Conservation (phyloP, 1,140 invertebrate species). For the Drosophila nebulosa region DNA sequence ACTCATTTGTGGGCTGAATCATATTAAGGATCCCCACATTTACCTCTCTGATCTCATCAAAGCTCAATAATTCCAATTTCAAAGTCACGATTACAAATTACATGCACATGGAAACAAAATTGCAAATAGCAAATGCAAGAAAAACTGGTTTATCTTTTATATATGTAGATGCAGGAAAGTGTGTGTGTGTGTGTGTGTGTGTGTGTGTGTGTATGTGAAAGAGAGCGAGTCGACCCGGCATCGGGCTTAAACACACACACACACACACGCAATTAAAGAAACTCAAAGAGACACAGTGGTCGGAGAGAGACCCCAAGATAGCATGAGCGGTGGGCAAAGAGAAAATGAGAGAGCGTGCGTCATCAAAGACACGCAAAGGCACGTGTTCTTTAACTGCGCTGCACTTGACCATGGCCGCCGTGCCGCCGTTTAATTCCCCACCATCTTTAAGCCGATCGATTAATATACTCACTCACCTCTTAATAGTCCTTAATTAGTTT, state of each 20-base stretch:
- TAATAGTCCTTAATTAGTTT: conserved; percentile 73
- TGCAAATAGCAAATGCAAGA: conserved; percentile 15
- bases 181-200: no score
- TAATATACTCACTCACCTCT: conserved; percentile 53
- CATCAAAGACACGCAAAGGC: neutral
- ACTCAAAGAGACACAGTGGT: neutral
- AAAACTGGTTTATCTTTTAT: conserved; percentile 28
- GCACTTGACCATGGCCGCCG: conserved; percentile 25
- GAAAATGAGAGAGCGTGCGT: neutral
- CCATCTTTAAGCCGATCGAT: neutral
- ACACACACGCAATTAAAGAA: neutral
- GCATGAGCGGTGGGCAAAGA: neutral
- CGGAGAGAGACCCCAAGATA: neutral
- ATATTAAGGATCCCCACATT: neutral
- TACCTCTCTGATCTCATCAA: conserved; percentile 8
- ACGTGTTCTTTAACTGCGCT: neutral
- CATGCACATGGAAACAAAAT: conserved; percentile 23
- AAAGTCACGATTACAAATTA: conserved; percentile 34
- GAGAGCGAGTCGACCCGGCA: neutral
- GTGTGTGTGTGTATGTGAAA: neutral
- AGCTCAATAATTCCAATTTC: conserved; percentile 16
- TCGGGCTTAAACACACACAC: neutral
- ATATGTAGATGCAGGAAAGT: neutral
- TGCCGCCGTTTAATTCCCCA: neutral
- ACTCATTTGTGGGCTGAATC: neutral